Evolutionary conservation across 1,140 invertebrate species (phyloP).

Genomic region (Platorchestia sp.): DNA sequence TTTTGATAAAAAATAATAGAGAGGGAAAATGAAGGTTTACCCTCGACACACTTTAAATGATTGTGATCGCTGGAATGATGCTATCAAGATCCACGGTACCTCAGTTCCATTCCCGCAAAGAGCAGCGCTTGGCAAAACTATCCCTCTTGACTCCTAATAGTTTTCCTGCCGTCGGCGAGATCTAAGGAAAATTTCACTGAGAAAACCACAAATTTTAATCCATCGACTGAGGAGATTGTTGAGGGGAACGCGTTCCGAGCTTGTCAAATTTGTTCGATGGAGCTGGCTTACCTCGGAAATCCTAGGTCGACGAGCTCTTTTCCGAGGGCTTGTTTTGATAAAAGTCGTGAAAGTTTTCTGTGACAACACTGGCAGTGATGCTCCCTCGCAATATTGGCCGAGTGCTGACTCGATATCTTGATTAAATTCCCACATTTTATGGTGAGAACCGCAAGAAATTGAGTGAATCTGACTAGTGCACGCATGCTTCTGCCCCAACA

Average conservation of each 20-base stretch:
- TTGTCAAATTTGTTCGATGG: constrained; percentile 54
- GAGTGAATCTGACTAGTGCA: constrained; percentile 23
- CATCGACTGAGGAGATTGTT: constrained; percentile 26
- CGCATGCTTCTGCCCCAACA: background rate
- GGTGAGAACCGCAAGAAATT: constrained; percentile 6
- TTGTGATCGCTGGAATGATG: background rate
- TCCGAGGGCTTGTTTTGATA: background rate
- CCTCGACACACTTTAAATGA: too few species aligned
- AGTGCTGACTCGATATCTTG: constrained; percentile 49
- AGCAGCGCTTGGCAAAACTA: background rate
- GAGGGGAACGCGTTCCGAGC: background rate
- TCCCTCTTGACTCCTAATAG: background rate
- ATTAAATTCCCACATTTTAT: constrained; percentile 38
- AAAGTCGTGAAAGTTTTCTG: constrained; percentile 28
- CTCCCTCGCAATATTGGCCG: constrained; percentile 36
- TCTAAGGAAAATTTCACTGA: background rate
- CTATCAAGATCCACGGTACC: background rate
- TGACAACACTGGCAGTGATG: constrained; percentile 39
- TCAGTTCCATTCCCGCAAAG: background rate
- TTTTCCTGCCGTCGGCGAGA: background rate
- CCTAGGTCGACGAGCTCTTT: constrained; percentile 51
- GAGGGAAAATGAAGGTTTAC: too few species aligned
- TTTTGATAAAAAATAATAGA: too few species aligned
- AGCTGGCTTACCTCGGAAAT: constrained; percentile 46
- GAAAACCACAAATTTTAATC: constrained; percentile 4